These are phyloP conservation scores for Isotomurus palustris DNA, from an alignment of 2,888 invertebrate genomes.

Conservation along the genomic window DNA sequence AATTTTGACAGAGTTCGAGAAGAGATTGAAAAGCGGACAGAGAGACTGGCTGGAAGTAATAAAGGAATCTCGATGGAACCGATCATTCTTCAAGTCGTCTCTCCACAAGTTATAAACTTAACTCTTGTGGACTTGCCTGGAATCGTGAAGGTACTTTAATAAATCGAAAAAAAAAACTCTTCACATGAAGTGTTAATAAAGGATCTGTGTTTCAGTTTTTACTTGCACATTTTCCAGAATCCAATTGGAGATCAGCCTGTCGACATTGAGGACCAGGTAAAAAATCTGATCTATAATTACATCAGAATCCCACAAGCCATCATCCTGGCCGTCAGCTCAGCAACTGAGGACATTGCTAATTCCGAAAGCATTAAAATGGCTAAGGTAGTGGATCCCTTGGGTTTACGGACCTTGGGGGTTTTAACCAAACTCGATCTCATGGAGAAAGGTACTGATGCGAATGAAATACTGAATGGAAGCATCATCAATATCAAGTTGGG, in stretches of 20 bases:
- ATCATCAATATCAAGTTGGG: slow-evolving; percentile 98
- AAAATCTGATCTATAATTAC: slow-evolving; percentile 79
- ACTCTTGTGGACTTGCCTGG: slow-evolving; percentile 94
- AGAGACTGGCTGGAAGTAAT: slow-evolving; percentile 85
- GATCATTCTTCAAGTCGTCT: slow-evolving; percentile 92
- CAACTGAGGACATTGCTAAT: slow-evolving; percentile 98
- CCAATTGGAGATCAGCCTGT: slow-evolving; percentile 98
- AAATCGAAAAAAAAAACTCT: not conserved
- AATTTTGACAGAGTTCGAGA: slow-evolving; percentile 76
- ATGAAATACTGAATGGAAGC: slow-evolving; percentile 93
- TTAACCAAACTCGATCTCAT: slow-evolving; percentile 98
- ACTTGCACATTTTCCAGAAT: not conserved
- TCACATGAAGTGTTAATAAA: not conserved
- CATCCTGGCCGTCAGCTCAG: slow-evolving; percentile 93
- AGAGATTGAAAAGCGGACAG: slow-evolving; percentile 93
- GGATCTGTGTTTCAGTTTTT: not conserved
- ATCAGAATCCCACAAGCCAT: slow-evolving; percentile 97
- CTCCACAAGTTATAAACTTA: slow-evolving; percentile 76
- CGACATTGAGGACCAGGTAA: slow-evolving; percentile 93
- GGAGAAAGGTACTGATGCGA: slow-evolving; percentile 98
- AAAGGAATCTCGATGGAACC: slow-evolving; percentile 94
- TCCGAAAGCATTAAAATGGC: slow-evolving; percentile 96
- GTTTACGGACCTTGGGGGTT: slow-evolving; percentile 85
- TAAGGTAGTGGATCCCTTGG: slow-evolving; percentile 93
- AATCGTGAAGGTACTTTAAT: slow-evolving; percentile 69